Evolutionary conservation across 2,888 invertebrate genomes (phyloP).

Genomic region (Chironomus riparius): DNA sequence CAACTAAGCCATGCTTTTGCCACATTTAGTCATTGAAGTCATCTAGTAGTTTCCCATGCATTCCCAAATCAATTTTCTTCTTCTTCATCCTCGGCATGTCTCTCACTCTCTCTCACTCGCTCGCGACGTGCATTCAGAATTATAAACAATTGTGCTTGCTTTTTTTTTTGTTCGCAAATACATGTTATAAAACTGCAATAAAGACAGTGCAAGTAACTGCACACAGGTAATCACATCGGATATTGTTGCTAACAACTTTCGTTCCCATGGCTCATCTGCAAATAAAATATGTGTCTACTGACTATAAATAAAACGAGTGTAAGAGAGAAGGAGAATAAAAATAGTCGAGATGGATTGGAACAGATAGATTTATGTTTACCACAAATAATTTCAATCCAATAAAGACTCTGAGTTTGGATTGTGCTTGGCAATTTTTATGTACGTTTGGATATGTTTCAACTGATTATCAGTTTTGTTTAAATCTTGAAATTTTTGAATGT

Average conservation of each 20-base stretch:
- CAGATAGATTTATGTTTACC: too few species aligned
- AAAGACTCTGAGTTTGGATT: too few species aligned
- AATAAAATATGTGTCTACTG: slow-evolving; percentile 7
- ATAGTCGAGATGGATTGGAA: neutral
- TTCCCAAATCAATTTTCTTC: slow-evolving; percentile 2
- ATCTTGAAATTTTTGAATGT: too few species aligned
- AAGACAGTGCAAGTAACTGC: too few species aligned
- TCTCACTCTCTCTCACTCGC: too few species aligned
- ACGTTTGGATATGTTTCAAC: too few species aligned
- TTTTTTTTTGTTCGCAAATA: neutral
- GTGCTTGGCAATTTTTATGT: too few species aligned
- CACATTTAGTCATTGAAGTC: neutral
- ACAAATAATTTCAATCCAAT: too few species aligned
- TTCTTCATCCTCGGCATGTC: neutral
- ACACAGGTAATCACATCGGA: too few species aligned
- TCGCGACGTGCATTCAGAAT: neutral
- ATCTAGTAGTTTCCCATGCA: slow-evolving; percentile 13
- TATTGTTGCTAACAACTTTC: neutral
- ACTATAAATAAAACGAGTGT: neutral
- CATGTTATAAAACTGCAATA: neutral
- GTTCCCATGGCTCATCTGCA: slow-evolving; percentile 24
- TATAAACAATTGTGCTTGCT: neutral
- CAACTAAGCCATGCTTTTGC: neutral
- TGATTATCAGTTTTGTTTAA: too few species aligned
- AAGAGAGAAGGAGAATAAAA: neutral